Percentiles rank a stretch among this genome's conserved stretches.
Conservation (phyloP, 37 sponge, comb jelly and placozoan genomes). For the Aplysina aerophoba region DNA sequence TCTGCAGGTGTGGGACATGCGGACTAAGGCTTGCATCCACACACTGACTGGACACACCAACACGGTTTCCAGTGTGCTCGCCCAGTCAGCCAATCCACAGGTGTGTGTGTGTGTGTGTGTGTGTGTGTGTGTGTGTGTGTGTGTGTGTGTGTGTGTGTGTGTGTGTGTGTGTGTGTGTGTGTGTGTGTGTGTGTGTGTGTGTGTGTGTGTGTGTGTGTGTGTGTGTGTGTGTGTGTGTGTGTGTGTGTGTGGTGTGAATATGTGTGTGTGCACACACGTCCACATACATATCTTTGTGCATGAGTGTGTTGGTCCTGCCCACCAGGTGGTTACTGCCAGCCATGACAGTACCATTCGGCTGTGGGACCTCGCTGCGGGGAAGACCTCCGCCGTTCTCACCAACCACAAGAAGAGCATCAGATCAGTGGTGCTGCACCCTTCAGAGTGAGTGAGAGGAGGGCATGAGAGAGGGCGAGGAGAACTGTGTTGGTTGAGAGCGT, state of each 20-base stretch:
- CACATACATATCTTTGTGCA: too few species aligned
- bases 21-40: constrained; percentile 97
- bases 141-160: constrained; percentile 37
- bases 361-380: constrained; percentile 99
- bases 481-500: too few species aligned
- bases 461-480: too few species aligned
- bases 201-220: background rate
- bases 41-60: constrained; percentile 98
- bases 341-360: constrained; percentile 96
- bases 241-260: too few species aligned
- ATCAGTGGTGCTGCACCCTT: constrained; percentile 85
- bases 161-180: constrained; percentile 20
- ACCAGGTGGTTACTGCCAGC: constrained; percentile 92
- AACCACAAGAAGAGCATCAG: constrained; percentile 99
- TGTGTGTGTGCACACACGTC: background rate
- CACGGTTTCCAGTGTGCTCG: constrained; percentile 85
- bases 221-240: too few species aligned
- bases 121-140: constrained; percentile 38
- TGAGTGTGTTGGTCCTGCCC: background rate
- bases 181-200: constrained; percentile 15
- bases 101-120: constrained; percentile 52
- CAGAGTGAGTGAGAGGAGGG: constrained; percentile 72
- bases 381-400: constrained; percentile 90
- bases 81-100: constrained; percentile 95
- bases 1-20: constrained; percentile 94